These are phyloP conservation scores for Bombus confusus DNA, from an alignment of 1,140 invertebrate genomes.

Conservation along the genomic window DNA sequence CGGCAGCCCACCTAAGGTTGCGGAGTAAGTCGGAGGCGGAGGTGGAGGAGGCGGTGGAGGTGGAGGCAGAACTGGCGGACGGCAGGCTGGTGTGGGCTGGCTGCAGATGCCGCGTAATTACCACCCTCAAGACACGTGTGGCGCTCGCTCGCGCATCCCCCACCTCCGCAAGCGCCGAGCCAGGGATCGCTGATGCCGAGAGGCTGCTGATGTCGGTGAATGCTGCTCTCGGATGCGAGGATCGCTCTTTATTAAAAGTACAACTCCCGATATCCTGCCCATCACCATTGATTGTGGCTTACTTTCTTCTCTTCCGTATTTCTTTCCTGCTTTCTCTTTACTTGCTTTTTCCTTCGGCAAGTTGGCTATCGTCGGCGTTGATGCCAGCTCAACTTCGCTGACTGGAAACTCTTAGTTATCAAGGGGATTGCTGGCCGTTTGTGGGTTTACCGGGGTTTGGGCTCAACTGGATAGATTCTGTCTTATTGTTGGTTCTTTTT, in stretches of 20 bases:
- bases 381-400: too few species aligned
- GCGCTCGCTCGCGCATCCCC: conserved; percentile 78
- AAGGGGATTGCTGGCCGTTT: not conserved
- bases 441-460: not conserved
- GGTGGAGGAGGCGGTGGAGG: conserved; percentile 73
- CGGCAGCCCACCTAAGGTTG: conserved; percentile 76
- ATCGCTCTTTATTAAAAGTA: conserved; percentile 81
- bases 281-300: conserved; percentile 62
- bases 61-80: conserved; percentile 71
- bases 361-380: too few species aligned
- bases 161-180: conserved; percentile 37
- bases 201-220: conserved; percentile 64
- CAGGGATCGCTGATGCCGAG: conserved; percentile 65
- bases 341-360: not conserved
- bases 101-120: conserved; percentile 83
- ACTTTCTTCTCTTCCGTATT: conserved; percentile 1
- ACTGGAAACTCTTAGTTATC: too few species aligned
- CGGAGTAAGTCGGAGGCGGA: conserved; percentile 75
- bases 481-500: not conserved
- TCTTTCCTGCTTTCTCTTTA: not conserved
- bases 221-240: conserved; percentile 60
- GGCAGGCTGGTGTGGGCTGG: conserved; percentile 74
- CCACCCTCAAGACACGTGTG: conserved; percentile 83
- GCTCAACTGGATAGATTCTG: not conserved
- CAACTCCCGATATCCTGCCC: conserved; percentile 73